Evolutionary conservation across 2,797 vertebrate species (phyloP).

Genomic region (Schizothorax lantsangensis): DNA sequence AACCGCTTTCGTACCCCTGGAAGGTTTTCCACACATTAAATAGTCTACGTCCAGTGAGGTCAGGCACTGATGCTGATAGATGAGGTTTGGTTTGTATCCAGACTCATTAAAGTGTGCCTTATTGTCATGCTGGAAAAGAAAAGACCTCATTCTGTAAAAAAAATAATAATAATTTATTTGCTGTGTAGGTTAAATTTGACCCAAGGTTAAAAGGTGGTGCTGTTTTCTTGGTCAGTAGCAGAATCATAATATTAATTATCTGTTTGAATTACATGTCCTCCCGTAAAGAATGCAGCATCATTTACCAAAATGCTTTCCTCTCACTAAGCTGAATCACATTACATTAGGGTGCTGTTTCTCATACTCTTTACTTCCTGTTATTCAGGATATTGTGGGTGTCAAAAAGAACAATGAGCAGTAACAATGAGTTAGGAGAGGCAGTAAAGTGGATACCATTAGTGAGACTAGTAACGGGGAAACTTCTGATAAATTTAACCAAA

Average conservation of each 20-base stretch:
- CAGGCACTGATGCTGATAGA: not conserved
- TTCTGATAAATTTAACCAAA: not conserved
- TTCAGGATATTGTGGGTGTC: constrained; percentile 17
- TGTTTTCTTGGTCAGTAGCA: not conserved
- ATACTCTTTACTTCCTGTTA: constrained; percentile 23
- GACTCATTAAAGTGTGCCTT: not conserved
- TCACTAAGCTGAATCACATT: not conserved
- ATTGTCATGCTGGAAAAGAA: not conserved
- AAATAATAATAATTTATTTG: not conserved
- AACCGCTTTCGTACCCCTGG: not conserved
- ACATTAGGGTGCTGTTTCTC: not conserved
- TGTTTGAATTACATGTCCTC: not conserved
- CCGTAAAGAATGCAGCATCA: not conserved
- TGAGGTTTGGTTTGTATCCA: not conserved
- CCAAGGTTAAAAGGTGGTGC: not conserved
- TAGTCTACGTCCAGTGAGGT: not conserved
- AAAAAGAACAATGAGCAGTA: constrained; percentile 5
- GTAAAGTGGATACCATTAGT: not conserved
- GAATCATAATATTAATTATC: not conserved
- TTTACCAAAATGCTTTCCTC: not conserved
- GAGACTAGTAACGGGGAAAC: not conserved
- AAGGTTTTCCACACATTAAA: not conserved
- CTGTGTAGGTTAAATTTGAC: not conserved
- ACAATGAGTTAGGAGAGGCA: not conserved
- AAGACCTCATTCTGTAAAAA: not conserved